These are phyloP conservation scores for Zosterops borbonicus DNA, from an alignment of 2,113 vertebrate species.

Conservation along the genomic window DNA sequence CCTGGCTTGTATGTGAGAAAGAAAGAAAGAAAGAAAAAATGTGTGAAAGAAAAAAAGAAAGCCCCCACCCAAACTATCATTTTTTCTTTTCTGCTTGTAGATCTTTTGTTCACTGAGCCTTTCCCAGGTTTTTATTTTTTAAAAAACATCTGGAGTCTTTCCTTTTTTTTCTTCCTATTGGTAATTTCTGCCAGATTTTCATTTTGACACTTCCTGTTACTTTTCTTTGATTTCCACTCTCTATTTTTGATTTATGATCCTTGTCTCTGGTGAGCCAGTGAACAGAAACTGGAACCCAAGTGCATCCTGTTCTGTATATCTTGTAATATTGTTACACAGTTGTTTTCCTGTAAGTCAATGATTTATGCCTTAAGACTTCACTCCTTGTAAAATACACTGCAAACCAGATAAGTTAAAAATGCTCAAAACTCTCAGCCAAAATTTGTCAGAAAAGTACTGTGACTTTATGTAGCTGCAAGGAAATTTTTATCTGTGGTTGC, in stretches of 20 bases:
- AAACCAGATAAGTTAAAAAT: conserved; percentile 40
- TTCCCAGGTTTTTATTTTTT: not conserved
- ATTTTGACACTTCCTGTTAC: conserved; percentile 68
- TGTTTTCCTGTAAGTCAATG: conserved; percentile 63
- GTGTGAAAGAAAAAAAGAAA: not conserved
- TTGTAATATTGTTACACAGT: conserved; percentile 62
- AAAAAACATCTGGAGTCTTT: conserved; percentile 53
- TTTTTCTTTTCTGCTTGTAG: conserved; percentile 25
- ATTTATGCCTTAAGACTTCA: conserved; percentile 52
- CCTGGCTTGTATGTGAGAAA: not conserved
- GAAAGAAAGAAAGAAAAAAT: not conserved
- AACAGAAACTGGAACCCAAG: conserved; percentile 54
- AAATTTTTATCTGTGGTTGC: conserved; percentile 46
- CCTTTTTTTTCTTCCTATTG: conserved; percentile 32
- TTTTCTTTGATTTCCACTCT: conserved; percentile 64
- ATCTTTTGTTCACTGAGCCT: conserved; percentile 28
- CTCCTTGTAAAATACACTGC: conserved; percentile 51
- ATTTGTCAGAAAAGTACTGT: conserved; percentile 25
- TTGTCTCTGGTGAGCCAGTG: conserved; percentile 42
- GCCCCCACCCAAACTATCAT: not conserved
- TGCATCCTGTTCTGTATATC: conserved; percentile 60
- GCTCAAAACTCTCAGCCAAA: conserved; percentile 44
- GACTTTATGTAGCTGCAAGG: conserved; percentile 31
- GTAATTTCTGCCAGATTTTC: conserved; percentile 67
- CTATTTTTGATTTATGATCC: conserved; percentile 60